Evolutionary conservation across 2,113 vertebrate species (phyloP), one percentile per base, ranked within the genome.

Genomic region (Crotophaga sulcirostris): DNA sequence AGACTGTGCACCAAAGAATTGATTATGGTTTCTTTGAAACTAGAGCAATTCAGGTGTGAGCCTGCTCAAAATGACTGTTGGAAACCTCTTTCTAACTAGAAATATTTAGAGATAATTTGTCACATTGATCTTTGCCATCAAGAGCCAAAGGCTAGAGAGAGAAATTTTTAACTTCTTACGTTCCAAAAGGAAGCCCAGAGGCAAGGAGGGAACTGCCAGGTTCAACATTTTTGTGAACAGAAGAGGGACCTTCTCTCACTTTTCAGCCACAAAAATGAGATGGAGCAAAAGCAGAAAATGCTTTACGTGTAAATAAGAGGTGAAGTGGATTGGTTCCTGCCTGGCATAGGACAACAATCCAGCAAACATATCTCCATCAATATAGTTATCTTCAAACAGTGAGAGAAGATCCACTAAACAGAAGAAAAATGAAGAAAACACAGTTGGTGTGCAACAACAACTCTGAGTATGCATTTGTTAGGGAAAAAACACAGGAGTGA

Each of bases 11-110:
- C 47, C 67, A 67, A 83, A 90, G 51, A 90, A 94, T 55, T 94
- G 93, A 69, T 83, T 91, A 93, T 88, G 87, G 33, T 38, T 73
- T 63, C 81, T 96, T 96, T 91, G 92, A 89, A 93, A 93, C 56
- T 26, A 67, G 80, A 78, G 68, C 20, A 59, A 77, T 89, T 95
- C 93, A 96, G 90, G 95, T 86, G 64, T 44, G 29, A 94, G 38
- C 93, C 76, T 97, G 89, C 60, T 91, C 66, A 44, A 95, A 97
- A 88, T 86, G 59, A 73, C 44, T 95, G 33, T 84, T 93, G 76
- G 60, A 92, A 94, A 75, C 44, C 18, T 67, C 64, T 81, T 97
- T 84, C 47, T 81, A 33, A 25, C 42, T 84, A 40, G 56, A 82
- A 94, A 86, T 11, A 77, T 67, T 47, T 89, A 63, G 52, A 78